These are phyloP conservation scores for Ophion costatus DNA, from an alignment of 2,888 invertebrate genomes.

Conservation along the genomic window DNA sequence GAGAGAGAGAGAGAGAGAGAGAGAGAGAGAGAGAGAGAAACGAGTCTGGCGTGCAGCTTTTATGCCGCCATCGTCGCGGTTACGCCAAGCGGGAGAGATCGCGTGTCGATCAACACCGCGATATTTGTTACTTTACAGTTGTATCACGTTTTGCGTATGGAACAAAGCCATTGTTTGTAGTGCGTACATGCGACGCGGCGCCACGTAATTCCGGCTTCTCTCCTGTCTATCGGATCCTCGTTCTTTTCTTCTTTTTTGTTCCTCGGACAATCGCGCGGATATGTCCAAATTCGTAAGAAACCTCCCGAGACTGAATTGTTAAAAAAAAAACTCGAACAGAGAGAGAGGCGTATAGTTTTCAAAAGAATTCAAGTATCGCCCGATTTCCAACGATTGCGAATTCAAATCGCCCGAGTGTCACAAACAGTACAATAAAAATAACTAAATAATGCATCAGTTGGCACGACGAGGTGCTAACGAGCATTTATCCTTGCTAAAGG, in stretches of 20 bases:
- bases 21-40: conserved; percentile 50
- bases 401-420: neutral
- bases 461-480: conserved; percentile 62
- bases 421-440: conserved; percentile 34
- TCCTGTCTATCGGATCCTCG: conserved; percentile 44
- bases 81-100: conserved; percentile 72
- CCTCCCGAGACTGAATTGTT: neutral
- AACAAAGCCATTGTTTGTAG: conserved; percentile 82
- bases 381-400: conserved; percentile 26
- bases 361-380: neutral
- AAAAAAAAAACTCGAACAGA: neutral
- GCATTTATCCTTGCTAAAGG: conserved; percentile 58
- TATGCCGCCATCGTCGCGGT: conserved; percentile 63
- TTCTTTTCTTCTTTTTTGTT: conserved; percentile 34
- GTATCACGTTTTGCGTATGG: conserved; percentile 80
- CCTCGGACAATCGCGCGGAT: conserved; percentile 72
- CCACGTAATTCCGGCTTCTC: conserved; percentile 62
- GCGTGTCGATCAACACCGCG: conserved; percentile 82
- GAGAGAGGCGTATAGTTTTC: neutral
- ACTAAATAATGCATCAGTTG: conserved; percentile 55
- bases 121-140: conserved; percentile 82
- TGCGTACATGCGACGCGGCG: conserved; percentile 75
- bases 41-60: conserved; percentile 40
- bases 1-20: conserved; percentile 51
- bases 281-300: conserved; percentile 46